Evolutionary conservation across 2,888 invertebrate genomes (phyloP).

Genomic region (Malthinus seriepunctatus): DNA sequence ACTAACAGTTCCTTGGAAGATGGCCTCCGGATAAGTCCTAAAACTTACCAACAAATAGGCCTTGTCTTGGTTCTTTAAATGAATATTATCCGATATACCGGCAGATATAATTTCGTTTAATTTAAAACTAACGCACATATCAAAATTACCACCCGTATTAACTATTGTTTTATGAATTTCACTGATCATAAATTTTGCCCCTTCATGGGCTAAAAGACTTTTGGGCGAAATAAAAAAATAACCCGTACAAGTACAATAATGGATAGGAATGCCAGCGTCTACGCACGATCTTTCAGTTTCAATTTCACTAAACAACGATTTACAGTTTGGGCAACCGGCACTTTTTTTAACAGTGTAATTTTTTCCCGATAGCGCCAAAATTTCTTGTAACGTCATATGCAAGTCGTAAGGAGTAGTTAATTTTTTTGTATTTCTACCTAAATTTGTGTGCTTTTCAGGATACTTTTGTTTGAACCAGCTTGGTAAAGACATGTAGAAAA

Average conservation of each 20-base stretch:
- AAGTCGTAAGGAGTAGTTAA: slow-evolving; percentile 78
- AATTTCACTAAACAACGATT: slow-evolving; percentile 64
- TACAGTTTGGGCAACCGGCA: slow-evolving; percentile 65
- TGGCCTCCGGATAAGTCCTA: background rate
- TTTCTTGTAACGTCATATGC: slow-evolving; percentile 71
- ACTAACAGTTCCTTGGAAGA: slow-evolving; percentile 4
- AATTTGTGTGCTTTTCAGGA: slow-evolving; percentile 60
- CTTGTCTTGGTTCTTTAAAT: background rate
- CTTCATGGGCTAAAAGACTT: slow-evolving; percentile 58
- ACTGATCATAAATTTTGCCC: slow-evolving; percentile 57
- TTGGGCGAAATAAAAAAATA: slow-evolving; percentile 57
- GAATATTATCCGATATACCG: background rate
- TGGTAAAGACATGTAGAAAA: slow-evolving; percentile 72
- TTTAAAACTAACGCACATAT: slow-evolving; percentile 45
- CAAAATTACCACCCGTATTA: slow-evolving; percentile 15
- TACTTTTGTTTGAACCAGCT: slow-evolving; percentile 60
- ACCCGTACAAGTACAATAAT: slow-evolving; percentile 76
- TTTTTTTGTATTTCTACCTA: slow-evolving; percentile 66
- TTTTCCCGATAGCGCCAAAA: slow-evolving; percentile 59
- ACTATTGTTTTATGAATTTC: slow-evolving; percentile 31
- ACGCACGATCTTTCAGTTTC: slow-evolving; percentile 65
- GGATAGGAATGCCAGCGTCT: slow-evolving; percentile 67
- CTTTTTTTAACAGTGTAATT: slow-evolving; percentile 45
- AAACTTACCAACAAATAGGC: background rate
- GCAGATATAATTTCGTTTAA: slow-evolving; percentile 40